These are phyloP conservation scores for Leptura quadrifasciata DNA, from an alignment of 2,888 invertebrate genomes.

Conservation along the genomic window DNA sequence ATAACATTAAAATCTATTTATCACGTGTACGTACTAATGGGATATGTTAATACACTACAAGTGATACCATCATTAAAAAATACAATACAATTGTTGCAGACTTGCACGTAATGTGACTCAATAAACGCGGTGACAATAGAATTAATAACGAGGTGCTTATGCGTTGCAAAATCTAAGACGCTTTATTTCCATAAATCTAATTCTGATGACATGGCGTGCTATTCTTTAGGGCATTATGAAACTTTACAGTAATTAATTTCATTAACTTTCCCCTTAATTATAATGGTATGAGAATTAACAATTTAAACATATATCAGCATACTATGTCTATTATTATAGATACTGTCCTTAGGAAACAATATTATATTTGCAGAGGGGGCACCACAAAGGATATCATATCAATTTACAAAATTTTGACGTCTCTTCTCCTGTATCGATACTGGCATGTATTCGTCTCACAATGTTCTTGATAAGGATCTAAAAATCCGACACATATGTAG, in stretches of 20 bases:
- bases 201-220: background rate
- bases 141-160: constrained; percentile 21
- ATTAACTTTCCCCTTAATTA: constrained; percentile 22
- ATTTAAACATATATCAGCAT: too few relatives aligned
- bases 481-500: too few relatives aligned
- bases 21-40: too few relatives aligned
- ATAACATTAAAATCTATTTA: too few relatives aligned
- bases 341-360: too few relatives aligned
- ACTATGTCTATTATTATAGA: too few relatives aligned
- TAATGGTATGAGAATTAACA: background rate
- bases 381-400: too few relatives aligned
- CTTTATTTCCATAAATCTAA: constrained; percentile 8
- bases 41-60: constrained; percentile 22
- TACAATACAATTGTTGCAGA: constrained; percentile 27
- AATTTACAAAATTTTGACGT: too few relatives aligned
- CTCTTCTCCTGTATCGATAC: too few relatives aligned
- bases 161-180: constrained; percentile 25
- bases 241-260: constrained; percentile 14
- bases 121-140: constrained; percentile 8
- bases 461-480: too few relatives aligned
- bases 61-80: constrained; percentile 13
- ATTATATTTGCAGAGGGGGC: too few relatives aligned
- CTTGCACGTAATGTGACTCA: background rate
- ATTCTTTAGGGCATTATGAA: constrained; percentile 37
- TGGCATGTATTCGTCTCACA: too few relatives aligned